Conservation (phyloP, 2,888 invertebrate genomes). For the Dryomyza anilis region DNA sequence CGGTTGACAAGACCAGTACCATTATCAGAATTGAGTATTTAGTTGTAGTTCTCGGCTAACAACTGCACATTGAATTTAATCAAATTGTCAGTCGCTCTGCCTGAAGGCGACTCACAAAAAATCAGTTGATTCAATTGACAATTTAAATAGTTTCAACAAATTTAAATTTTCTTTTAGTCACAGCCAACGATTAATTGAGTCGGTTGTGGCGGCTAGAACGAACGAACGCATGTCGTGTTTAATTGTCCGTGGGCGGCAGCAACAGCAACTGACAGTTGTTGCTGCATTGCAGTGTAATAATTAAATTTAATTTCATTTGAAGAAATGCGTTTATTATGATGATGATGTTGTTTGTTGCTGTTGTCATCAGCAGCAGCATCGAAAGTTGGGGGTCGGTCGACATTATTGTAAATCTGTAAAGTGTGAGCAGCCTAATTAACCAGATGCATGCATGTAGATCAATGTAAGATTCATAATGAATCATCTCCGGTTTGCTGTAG, state of each 20-base stretch:
- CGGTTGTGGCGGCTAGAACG: too few species aligned
- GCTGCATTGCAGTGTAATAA: background rate
- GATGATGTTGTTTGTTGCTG: too few species aligned
- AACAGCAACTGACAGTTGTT: background rate
- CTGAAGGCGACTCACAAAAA: background rate
- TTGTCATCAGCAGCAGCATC: background rate
- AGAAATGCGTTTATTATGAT: background rate
- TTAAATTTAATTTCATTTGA: conserved; percentile 7
- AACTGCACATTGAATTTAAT: too few species aligned
- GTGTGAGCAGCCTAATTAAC: background rate
- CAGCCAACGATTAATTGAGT: conserved; percentile 4
- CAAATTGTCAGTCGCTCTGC: too few species aligned
- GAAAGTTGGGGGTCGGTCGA: background rate
- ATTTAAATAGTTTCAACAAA: too few species aligned
- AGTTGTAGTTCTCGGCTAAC: too few species aligned
- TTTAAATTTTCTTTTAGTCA: too few species aligned
- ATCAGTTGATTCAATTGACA: conserved; percentile 13
- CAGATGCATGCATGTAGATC: background rate
- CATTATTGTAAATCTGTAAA: background rate
- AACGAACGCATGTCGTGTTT: background rate
- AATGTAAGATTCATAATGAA: background rate
- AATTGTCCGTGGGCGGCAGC: conserved; percentile 9
- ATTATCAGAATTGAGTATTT: too few species aligned
- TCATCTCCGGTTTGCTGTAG: background rate
- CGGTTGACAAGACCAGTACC: background rate